Percentiles rank a stretch among this genome's conserved stretches.
phyloP scores from a whole-genome alignment of 2,888 invertebrate genomes.

The Euzetes globulus region DNA sequence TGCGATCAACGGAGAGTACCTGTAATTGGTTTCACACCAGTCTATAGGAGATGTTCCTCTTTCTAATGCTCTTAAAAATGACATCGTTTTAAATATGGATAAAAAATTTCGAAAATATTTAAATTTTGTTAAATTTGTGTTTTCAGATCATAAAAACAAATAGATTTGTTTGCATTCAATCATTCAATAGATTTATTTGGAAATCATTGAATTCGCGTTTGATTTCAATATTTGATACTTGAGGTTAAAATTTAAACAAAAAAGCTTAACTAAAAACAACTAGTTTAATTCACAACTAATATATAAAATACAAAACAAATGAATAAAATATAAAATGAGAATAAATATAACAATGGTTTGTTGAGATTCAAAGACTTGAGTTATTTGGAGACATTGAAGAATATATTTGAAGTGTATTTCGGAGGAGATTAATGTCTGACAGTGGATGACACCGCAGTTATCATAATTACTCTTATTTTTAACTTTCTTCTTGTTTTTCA shows the following conservation, averaged over 20 bases:
- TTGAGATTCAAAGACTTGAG: too few relatives aligned
- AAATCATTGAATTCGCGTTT: neutral
- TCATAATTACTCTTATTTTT: too few relatives aligned
- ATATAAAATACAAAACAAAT: too few relatives aligned
- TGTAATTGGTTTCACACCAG: constrained; percentile 43
- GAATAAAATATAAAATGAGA: too few relatives aligned
- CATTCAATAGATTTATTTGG: neutral
- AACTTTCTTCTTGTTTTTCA: too few relatives aligned
- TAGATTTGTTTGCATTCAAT: neutral
- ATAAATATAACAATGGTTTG: too few relatives aligned
- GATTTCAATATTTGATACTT: neutral
- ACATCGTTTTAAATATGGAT: neutral
- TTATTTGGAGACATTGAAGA: too few relatives aligned
- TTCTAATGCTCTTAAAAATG: constrained; percentile 26
- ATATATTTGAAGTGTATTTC: too few relatives aligned
- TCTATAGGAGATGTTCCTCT: constrained; percentile 41
- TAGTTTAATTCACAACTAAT: too few relatives aligned
- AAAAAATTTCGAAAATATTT: neutral
- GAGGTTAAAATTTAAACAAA: neutral
- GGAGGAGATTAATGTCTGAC: too few relatives aligned
- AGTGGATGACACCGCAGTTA: too few relatives aligned
- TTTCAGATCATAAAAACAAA: neutral
- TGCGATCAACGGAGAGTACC: constrained; percentile 40
- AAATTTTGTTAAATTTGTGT: neutral
- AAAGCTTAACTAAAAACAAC: too few relatives aligned